phyloP scores from a whole-genome alignment of 1,140 invertebrate genomes.

The Palaemon carinicauda region DNA sequence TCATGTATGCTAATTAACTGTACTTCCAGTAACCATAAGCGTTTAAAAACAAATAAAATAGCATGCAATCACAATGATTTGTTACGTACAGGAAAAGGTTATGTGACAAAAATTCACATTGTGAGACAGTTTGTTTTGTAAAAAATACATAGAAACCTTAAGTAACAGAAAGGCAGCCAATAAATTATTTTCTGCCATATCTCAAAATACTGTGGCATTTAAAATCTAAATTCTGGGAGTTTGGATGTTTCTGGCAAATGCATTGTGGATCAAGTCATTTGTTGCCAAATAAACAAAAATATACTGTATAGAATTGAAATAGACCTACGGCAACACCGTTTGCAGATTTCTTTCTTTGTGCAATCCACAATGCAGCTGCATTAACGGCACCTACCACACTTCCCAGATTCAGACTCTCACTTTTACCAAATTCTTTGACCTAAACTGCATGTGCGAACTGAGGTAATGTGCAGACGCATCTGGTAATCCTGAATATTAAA shows the following conservation, averaged over 20 bases:
- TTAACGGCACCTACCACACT: slow-evolving; percentile 14
- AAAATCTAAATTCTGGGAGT: background rate
- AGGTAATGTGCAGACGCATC: slow-evolving; percentile 50
- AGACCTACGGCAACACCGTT: background rate
- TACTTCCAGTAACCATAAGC: too few relatives aligned
- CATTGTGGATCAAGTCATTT: slow-evolving; percentile 32
- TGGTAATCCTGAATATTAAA: slow-evolving; percentile 29
- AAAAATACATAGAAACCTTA: too few relatives aligned
- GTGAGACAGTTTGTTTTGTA: too few relatives aligned
- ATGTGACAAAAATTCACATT: too few relatives aligned
- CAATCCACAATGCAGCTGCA: slow-evolving; percentile 28
- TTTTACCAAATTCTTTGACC: slow-evolving; percentile 29
- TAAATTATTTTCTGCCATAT: slow-evolving; percentile 1
- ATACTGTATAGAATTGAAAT: slow-evolving; percentile 15
- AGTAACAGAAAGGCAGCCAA: background rate
- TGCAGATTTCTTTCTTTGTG: background rate
- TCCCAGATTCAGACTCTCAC: slow-evolving; percentile 16
- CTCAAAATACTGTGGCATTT: slow-evolving; percentile 18
- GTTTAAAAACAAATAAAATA: too few relatives aligned
- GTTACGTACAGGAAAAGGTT: too few relatives aligned
- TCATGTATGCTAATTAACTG: too few relatives aligned
- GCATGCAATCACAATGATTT: too few relatives aligned
- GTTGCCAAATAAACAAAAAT: slow-evolving; percentile 1
- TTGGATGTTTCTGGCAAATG: slow-evolving; percentile 11
- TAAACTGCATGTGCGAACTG: slow-evolving; percentile 50